phyloP scores from a whole-genome alignment of 2,113 vertebrate genomes.

The Megalops atlanticus region DNA sequence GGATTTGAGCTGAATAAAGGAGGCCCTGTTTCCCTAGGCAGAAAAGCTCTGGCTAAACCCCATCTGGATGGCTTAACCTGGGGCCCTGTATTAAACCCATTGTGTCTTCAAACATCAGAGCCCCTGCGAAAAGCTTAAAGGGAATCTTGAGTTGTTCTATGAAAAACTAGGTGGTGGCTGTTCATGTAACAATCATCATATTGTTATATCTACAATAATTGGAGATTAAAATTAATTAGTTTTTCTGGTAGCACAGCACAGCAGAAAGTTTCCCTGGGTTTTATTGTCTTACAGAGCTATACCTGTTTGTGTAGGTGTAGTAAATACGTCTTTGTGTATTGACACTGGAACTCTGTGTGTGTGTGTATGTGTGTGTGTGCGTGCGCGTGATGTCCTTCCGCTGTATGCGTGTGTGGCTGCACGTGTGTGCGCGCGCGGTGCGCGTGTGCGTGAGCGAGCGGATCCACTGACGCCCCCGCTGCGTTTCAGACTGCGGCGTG shows the following conservation, averaged over 20 bases:
- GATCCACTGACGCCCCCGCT: neutral
- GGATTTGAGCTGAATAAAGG: neutral
- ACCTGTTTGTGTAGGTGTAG: no score
- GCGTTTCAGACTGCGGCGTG: conserved; percentile 86
- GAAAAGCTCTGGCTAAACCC: neutral
- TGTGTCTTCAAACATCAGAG: neutral
- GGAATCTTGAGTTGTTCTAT: no score
- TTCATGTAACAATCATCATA: no score
- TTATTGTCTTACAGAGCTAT: no score
- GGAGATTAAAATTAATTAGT: no score
- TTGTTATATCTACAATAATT: no score
- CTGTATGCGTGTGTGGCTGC: neutral
- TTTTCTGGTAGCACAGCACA: no score
- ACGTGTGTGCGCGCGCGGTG: neutral
- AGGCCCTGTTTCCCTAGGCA: neutral
- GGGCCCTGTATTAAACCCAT: neutral
- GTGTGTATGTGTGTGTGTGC: neutral
- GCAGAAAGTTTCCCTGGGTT: no score
- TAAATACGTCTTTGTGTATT: neutral
- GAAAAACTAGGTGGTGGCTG: no score
- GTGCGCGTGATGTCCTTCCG: neutral
- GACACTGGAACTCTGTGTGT: neutral
- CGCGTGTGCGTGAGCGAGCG: neutral
- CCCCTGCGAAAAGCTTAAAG: neutral
- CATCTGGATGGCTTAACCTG: neutral